Evolutionary conservation across 2,888 invertebrate genomes (phyloP), one percentile per base, ranked within the genome.

Genomic region (Nysson spinosus): DNA sequence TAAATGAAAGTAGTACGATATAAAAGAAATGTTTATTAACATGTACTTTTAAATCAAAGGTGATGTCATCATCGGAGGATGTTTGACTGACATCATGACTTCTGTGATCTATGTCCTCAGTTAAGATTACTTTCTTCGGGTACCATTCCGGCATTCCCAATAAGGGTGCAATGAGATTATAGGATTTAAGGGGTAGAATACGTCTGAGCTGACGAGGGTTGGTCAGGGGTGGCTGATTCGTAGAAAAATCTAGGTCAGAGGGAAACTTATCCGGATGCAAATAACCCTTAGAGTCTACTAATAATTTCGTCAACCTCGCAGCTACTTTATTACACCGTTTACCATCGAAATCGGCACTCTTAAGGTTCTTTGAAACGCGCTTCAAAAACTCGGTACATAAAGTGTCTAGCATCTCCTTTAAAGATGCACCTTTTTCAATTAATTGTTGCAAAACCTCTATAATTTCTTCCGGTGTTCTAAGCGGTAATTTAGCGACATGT

Each of bases 271-370:
- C 61, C 14, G 79, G 65, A 61, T 68, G 51, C 51, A 83, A 73
- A 63, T 83, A 84, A 51, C 66, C 72, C 56, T 75, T 83, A 3
- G 85, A 86, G 11, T 86, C 81, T 3, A 71, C 63, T 22, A 86
- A 73, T 35, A 84, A 72, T 55, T 80, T 77, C 26, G 83, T 70
- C 50, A 86, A 72, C 49, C 72, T 78, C 14, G 46, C 26, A 4
- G 43, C 73, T 42, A 77, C 47, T 54, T 68, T 74, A n/a, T 68
- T 71, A 4, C 63, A 65, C 16, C 43, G 77, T 17, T 22, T 47
- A 1, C 26, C 17, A n/a, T 9, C 50, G 3, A 19, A 20, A 9
- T 57, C 19, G 0, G 19, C 24, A 22, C 39, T 57, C 1, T 43
- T 12, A 2, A 9, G 3, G 3, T 11, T 35, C 11, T 44, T 34